Base-by-base conservation (phyloP, 2,888 invertebrate species). In the Masnerella sp. region DNA sequence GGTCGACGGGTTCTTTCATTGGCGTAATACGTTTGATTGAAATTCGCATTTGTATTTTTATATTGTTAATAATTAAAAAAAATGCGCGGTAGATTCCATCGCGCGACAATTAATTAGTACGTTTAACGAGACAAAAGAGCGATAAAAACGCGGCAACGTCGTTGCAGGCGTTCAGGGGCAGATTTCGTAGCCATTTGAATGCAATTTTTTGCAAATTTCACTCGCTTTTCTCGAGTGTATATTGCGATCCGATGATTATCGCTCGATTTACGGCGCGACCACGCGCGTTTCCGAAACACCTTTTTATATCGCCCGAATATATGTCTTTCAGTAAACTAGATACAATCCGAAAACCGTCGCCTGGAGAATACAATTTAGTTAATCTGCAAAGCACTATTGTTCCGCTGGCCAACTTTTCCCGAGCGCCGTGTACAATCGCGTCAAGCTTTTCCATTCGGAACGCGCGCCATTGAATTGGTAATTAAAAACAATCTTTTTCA, bases 231-330 rank as follows among this genome's bases (percentile, higher is more conserved):
- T 45, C 38, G 38, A 52, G 22, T 61, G 61, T 58, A 47, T 56
- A 70, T 47, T 54, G 42, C 62, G 47, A 64, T 36, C 22, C 36
- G 70, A 70, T 70, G 61, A 54, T 54, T 62, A 70, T 70, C 70
- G 22, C 56, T 28, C 49, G 15, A 70, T 70, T 70, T 70, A 70
- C 70, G 70, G 36, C 42, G 45, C 43, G 20, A 25, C 52, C 47
- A 18, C 36, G 45, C 54, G 42, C 56, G 54, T 61, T 70, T 62
- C 70, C 70, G 62, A 70, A 70, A 62, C 43, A 51, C 47, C 49
- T 69, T 62, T 69, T 69, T 62, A 62, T 47, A 69, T 47, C 61
- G 42, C 32, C n/a, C 12, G 11, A 51, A 51, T 68, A 22, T 59
- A 68, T 56, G 54, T 62, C 62, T 52, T 54, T 54, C 47, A 52